These are phyloP conservation scores for Lethocerus indicus DNA, from an alignment of 1,140 invertebrate species.

Conservation along the genomic window DNA sequence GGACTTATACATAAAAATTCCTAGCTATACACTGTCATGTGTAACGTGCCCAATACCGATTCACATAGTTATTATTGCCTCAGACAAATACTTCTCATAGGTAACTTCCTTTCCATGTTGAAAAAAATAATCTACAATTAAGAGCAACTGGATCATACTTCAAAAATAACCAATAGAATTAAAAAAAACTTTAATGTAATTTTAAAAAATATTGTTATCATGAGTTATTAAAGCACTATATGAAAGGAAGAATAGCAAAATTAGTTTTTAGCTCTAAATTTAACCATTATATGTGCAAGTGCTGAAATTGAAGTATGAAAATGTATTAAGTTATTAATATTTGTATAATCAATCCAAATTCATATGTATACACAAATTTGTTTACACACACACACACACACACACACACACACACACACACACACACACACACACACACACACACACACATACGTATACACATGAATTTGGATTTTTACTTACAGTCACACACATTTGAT, in stretches of 20 bases:
- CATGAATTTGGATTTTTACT: neutral
- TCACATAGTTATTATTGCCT: slow-evolving; percentile 14
- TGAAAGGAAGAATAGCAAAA: too few species aligned
- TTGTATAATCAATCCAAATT: too few species aligned
- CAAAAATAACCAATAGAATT: too few species aligned
- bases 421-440: slow-evolving; percentile 1
- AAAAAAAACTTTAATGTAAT: too few species aligned
- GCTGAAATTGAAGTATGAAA: too few species aligned
- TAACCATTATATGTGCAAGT: too few species aligned
- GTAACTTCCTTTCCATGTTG: slow-evolving; percentile 12
- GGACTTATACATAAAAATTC: slow-evolving; percentile 13
- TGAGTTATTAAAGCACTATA: too few species aligned
- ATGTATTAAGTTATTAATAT: too few species aligned
- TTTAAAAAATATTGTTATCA: too few species aligned
- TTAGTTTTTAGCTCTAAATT: too few species aligned
- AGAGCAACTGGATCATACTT: too few species aligned
- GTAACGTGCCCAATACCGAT: slow-evolving; percentile 12
- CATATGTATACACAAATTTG: too few species aligned
- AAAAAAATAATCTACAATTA: slow-evolving; percentile 7
- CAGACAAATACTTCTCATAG: slow-evolving; percentile 8
- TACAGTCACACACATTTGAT: neutral
- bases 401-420: slow-evolving; percentile 6
- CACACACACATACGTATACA: slow-evolving; percentile 7
- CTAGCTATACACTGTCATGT: slow-evolving; percentile 12
- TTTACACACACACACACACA: neutral